Conservation (phyloP, 2,888 invertebrate species). For the Eucriotettix oculatus region DNA sequence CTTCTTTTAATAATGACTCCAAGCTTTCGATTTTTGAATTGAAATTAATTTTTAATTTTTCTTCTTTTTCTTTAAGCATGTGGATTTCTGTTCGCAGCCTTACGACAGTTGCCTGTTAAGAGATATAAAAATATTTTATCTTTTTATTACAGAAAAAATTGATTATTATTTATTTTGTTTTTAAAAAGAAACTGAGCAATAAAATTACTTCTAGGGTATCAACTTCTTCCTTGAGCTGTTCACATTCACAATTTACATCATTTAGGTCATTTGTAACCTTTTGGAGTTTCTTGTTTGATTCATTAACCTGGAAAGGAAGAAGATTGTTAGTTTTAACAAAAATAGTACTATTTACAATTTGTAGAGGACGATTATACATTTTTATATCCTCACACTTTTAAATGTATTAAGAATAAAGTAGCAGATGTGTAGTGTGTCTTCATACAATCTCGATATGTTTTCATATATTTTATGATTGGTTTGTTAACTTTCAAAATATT, state of each 20-base stretch:
- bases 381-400: too few species aligned
- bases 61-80: background rate
- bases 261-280: background rate
- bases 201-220: background rate
- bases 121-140: background rate
- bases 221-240: background rate
- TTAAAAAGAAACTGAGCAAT: too few species aligned
- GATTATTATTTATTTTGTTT: background rate
- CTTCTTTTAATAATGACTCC: background rate
- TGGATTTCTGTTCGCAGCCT: background rate
- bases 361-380: too few species aligned
- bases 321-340: too few species aligned
- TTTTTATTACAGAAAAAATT: background rate
- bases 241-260: background rate
- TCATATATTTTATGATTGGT: too few species aligned
- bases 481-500: too few species aligned
- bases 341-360: too few species aligned
- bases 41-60: background rate
- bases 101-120: background rate
- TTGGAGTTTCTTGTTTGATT: background rate
- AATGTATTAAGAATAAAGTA: too few species aligned
- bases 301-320: background rate
- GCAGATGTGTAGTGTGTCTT: too few species aligned
- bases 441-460: too few species aligned
- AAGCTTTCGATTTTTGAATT: background rate